Conservation (phyloP, 2,888 invertebrate species). For the Himalopsyche anomala region DNA sequence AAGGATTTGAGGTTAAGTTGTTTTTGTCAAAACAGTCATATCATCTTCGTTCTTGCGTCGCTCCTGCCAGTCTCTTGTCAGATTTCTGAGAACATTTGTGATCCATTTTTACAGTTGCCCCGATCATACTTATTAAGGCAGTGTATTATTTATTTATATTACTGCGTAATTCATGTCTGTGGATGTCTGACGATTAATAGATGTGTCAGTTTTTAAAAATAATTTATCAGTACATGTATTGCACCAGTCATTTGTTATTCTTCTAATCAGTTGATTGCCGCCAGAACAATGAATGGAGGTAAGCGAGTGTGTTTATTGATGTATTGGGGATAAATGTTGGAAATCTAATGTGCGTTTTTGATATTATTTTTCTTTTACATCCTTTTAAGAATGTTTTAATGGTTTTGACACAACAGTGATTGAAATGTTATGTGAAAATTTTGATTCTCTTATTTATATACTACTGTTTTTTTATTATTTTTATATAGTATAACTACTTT, state of each 20-base stretch:
- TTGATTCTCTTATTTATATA: too few relatives aligned
- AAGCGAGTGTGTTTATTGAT: background rate
- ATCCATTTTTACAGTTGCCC: background rate
- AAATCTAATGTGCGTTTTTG: too few relatives aligned
- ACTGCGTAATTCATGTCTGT: background rate
- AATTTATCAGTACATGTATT: background rate
- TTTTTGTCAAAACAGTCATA: conserved; percentile 55
- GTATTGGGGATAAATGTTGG: too few relatives aligned
- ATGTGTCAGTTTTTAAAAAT: background rate
- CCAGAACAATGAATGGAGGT: background rate
- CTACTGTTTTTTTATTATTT: too few relatives aligned
- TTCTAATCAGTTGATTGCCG: background rate
- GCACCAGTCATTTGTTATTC: background rate
- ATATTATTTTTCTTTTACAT: too few relatives aligned
- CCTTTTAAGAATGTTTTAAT: too few relatives aligned
- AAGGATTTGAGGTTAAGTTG: conserved; percentile 59
- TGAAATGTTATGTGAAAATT: too few relatives aligned
- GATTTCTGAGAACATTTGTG: conserved; percentile 57
- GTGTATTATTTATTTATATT: background rate
- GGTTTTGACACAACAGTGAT: too few relatives aligned
- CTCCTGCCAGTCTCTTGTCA: conserved; percentile 53
- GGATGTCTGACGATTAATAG: background rate
- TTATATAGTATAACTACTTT: too few relatives aligned
- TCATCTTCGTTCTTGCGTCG: conserved; percentile 47
- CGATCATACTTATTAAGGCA: background rate